phyloP scores from a whole-genome alignment of 2,797 vertebrate species.

The Amblyraja radiata region DNA sequence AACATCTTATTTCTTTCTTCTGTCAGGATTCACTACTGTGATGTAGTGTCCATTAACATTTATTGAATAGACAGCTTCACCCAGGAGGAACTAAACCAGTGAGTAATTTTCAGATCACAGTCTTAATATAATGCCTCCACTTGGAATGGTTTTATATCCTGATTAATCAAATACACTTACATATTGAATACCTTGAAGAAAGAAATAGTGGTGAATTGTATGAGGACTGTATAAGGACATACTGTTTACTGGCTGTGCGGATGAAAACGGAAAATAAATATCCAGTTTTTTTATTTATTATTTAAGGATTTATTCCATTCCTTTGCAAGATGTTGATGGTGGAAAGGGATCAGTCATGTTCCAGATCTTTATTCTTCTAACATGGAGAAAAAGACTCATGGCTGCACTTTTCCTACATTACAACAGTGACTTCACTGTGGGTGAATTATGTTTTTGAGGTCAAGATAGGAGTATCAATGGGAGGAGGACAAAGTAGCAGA shows the following conservation, averaged over 20 bases:
- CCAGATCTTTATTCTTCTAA: no score
- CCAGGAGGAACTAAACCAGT: background rate
- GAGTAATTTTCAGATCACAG: constrained; percentile 26
- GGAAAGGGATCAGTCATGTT: no score
- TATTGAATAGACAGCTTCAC: background rate
- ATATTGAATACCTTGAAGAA: background rate
- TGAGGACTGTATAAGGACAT: no score
- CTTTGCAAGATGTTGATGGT: no score
- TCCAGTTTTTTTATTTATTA: background rate
- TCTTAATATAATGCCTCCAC: background rate
- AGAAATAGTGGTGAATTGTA: background rate
- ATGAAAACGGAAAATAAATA: background rate
- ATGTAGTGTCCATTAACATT: constrained; percentile 6
- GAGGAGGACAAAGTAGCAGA: no score
- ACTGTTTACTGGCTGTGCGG: background rate
- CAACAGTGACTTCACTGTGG: no score
- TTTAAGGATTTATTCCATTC: background rate
- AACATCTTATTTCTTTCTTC: constrained; percentile 10
- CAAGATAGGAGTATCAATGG: no score
- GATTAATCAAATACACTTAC: constrained; percentile 17
- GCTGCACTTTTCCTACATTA: no score
- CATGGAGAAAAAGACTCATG: no score
- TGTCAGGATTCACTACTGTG: constrained; percentile 21
- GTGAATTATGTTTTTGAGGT: no score
- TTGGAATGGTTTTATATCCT: background rate